Evolutionary conservation across 2,888 invertebrate genomes (phyloP).

Genomic region (Yponomeuta malinellus): DNA sequence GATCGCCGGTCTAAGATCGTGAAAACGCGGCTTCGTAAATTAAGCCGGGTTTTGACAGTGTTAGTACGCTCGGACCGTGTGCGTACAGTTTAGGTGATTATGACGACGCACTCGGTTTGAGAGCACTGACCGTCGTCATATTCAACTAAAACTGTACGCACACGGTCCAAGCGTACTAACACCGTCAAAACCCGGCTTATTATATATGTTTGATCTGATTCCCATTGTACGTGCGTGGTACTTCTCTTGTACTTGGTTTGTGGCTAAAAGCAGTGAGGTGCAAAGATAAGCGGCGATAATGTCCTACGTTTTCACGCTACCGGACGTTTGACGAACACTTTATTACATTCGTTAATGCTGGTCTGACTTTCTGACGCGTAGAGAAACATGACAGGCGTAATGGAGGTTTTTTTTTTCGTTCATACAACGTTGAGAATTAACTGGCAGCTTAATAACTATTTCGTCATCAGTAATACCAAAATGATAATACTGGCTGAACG

Average conservation of each 20-base stretch:
- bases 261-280: constrained; percentile 2
- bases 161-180: too few species aligned
- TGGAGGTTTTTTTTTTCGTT: neutral
- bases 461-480: neutral
- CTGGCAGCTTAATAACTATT: neutral
- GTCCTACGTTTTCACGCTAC: neutral
- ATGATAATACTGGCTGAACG: neutral
- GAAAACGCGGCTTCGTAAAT: too few species aligned
- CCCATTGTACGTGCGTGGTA: neutral
- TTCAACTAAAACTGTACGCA: too few species aligned
- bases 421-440: neutral
- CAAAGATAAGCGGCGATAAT: neutral
- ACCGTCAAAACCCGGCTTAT: too few species aligned
- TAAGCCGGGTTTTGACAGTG: too few species aligned
- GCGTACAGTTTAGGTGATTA: too few species aligned
- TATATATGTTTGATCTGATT: too few species aligned
- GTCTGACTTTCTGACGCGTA: neutral
- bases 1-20: too few species aligned
- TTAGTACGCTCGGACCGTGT: too few species aligned
- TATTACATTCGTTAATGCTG: neutral
- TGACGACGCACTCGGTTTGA: too few species aligned
- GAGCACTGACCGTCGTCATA: too few species aligned
- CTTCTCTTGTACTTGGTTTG: neutral
- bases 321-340: neutral
- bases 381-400: neutral